Percentiles rank a stretch among this genome's conserved stretches.
Evolutionary conservation across 2,888 invertebrate species (phyloP).

Genomic region (Philereme transversata): DNA sequence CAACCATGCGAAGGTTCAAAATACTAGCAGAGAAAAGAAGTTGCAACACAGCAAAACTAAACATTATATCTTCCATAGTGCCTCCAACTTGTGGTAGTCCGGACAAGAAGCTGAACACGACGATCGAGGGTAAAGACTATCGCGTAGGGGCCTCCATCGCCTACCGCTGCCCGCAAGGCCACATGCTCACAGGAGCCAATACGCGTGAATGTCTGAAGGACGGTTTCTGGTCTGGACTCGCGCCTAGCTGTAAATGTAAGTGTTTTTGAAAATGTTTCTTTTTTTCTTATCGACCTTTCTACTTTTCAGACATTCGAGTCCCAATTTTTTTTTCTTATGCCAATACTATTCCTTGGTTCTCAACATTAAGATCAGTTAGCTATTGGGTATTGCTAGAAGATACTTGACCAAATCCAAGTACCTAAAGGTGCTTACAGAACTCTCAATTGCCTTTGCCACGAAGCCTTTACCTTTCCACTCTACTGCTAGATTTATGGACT

Average conservation of each 20-base stretch:
- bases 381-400: too few relatives aligned
- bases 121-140: conserved; percentile 88
- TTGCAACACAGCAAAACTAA: neutral
- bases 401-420: too few relatives aligned
- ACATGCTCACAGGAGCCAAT: conserved; percentile 89
- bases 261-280: neutral
- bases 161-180: conserved; percentile 92
- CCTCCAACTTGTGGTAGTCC: conserved; percentile 95
- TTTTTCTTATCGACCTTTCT: too few relatives aligned
- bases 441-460: too few relatives aligned
- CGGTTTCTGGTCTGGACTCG: conserved; percentile 92
- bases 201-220: conserved; percentile 87
- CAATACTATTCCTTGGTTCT: too few relatives aligned
- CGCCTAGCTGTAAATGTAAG: conserved; percentile 95
- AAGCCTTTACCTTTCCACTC: too few relatives aligned
- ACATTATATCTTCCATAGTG: conserved; percentile 77
- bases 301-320: too few relatives aligned
- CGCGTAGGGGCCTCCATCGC: conserved; percentile 88
- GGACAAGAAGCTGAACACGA: conserved; percentile 92
- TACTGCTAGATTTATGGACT: too few relatives aligned
- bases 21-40: neutral
- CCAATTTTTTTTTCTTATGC: too few relatives aligned
- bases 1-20: too few relatives aligned
- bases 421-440: too few relatives aligned
- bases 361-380: too few relatives aligned